A percentile compares a stretch with the other conserved stretches of the same genome.
These are phyloP conservation scores for Apis mellifera DNA, from an alignment of 1,140 invertebrate species.

Conservation along the genomic window DNA sequence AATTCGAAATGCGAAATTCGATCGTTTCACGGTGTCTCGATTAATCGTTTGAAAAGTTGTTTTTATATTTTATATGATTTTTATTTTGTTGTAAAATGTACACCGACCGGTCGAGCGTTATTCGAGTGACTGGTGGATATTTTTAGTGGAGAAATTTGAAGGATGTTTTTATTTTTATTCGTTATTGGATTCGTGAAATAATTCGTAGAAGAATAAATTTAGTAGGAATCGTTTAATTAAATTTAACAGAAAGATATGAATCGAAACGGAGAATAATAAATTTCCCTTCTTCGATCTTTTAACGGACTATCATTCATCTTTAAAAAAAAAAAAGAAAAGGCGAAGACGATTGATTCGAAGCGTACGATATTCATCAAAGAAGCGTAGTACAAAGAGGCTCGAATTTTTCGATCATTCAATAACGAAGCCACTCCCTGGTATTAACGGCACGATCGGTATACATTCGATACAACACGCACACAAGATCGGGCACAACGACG, in stretches of 20 bases:
- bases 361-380: background rate
- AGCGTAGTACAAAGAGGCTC: too few species aligned
- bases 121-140: too few species aligned
- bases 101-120: background rate
- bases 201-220: too few species aligned
- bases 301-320: too few species aligned
- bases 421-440: slow-evolving; percentile 8
- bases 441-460: background rate
- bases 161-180: too few species aligned
- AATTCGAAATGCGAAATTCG: background rate
- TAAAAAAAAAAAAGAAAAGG: background rate
- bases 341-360: background rate
- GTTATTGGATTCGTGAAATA: too few species aligned
- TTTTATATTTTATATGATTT: background rate
- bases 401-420: background rate
- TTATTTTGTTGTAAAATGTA: too few species aligned
- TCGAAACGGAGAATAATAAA: too few species aligned
- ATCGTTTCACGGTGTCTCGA: background rate
- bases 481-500: background rate
- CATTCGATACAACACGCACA: background rate
- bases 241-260: too few species aligned
- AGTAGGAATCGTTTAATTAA: too few species aligned
- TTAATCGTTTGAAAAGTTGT: background rate
- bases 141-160: too few species aligned
- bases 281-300: too few species aligned